Evolutionary conservation across 2,113 vertebrate species (phyloP).

Genomic region (Acanthochromis polyacanthus): DNA sequence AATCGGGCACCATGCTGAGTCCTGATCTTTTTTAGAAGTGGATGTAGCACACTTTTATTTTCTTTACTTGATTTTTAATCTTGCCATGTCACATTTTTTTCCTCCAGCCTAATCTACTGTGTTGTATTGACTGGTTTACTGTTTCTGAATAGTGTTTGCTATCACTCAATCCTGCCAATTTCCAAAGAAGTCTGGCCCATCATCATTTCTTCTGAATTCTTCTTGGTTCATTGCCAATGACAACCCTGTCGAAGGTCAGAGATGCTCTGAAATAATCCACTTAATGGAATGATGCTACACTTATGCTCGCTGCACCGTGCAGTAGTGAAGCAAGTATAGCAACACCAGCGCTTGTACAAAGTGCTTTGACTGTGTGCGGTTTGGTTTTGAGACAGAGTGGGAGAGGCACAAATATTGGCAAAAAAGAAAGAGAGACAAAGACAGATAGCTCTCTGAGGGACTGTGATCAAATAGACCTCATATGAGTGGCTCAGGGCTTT

Average conservation of each 20-base stretch:
- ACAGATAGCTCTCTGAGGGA: constrained; percentile 64
- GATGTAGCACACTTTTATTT: constrained; percentile 26
- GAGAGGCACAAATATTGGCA: constrained; percentile 43
- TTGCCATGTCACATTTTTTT: constrained; percentile 18
- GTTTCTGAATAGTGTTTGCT: constrained; percentile 32
- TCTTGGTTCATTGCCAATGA: constrained; percentile 61
- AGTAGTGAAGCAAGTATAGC: constrained; percentile 46
- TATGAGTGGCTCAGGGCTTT: constrained; percentile 65
- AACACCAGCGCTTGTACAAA: constrained; percentile 61
- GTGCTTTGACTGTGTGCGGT: constrained; percentile 51
- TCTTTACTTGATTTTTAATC: constrained; percentile 27
- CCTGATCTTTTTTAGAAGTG: neutral
- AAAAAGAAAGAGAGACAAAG: constrained; percentile 61
- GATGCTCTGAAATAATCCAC: constrained; percentile 68
- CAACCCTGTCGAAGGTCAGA: constrained; percentile 63
- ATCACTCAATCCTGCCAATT: constrained; percentile 54
- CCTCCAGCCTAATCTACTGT: constrained; percentile 17
- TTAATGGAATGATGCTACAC: constrained; percentile 66
- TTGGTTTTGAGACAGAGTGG: constrained; percentile 41
- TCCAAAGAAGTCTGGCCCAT: constrained; percentile 40
- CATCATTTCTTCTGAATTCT: constrained; percentile 44
- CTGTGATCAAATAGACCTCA: constrained; percentile 70
- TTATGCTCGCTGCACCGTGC: constrained; percentile 42
- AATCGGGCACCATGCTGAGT: neutral
- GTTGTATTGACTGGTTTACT: constrained; percentile 41